Base-by-base conservation (phyloP, 2,888 invertebrate species). In the Tetropium fuscum region DNA sequence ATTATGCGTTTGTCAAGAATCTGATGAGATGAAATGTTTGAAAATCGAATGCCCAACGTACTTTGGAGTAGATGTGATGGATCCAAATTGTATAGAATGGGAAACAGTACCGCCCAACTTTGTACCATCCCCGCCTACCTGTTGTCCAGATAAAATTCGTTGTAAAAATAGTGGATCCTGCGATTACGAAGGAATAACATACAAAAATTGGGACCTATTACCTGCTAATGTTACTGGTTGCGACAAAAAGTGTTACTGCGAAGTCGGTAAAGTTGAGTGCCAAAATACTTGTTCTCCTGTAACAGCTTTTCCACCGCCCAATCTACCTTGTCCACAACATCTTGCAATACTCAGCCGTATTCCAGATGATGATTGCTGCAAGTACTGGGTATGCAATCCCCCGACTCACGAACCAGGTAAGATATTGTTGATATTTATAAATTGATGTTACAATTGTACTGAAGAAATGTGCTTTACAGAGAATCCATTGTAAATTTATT, bases 161-260 rank as follows among this genome's bases (percentile, higher is more conserved):
- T 95, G 94, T 69, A 85, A 90, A 58, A 90, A 90, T 76, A 94
- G 94, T 75, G 94, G 94, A 0, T 92, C 93, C 0, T 95, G 95
- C 74, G 82, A 85, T 49, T 91, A 90, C 74, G 87, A 90, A 64
- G 93, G 90, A 65, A 78, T 58, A 65, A 85, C 84, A 11, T 87
- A 89, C 60, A 86, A 86, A 27, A 94, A 95, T 80, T 94, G 93
- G 90, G 90, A 91, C 54, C 90, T 91, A 58, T 88, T 96, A 40
- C 95, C 95, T 0, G 82, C 87, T 5, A 87, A 90, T 51, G 82
- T 95, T 2, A 92, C 93, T 7, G 93, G 94, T 47, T 96, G 95
- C 75, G 93, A 94, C 63, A 87, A 91, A 69, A 87, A 91, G 68
- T 96, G 95, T 76, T 93, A 90, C 78, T 96, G 95, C 76, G 93